Conservation (phyloP, 2,797 vertebrate genomes). For the Moxostoma hubbsi region DNA sequence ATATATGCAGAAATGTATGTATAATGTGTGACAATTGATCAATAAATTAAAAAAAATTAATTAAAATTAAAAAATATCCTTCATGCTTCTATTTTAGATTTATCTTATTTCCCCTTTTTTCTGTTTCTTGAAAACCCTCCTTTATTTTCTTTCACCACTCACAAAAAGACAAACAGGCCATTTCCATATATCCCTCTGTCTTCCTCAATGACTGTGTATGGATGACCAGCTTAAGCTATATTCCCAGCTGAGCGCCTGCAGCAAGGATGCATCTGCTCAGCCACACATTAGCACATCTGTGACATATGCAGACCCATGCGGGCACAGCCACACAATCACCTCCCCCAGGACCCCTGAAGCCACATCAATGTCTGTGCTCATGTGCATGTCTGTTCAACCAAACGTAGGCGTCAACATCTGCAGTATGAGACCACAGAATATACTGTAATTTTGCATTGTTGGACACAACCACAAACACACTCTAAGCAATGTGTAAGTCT, state of each 20-base stretch:
- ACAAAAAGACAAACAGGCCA: neutral
- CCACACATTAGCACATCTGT: constrained; percentile 64
- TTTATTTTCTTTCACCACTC: neutral
- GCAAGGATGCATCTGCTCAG: constrained; percentile 53
- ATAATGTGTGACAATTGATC: too few relatives aligned
- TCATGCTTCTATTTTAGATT: neutral
- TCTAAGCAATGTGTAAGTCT: neutral
- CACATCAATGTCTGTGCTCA: neutral
- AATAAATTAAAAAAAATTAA: too few relatives aligned
- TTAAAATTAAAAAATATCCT: too few relatives aligned
- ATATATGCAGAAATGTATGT: too few relatives aligned
- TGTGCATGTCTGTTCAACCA: neutral
- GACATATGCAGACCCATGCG: constrained; percentile 53
- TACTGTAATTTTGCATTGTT: too few relatives aligned
- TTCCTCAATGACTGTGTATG: constrained; percentile 26
- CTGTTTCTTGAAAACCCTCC: neutral
- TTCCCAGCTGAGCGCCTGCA: constrained; percentile 66
- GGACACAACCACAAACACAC: neutral
- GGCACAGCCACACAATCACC: constrained; percentile 5
- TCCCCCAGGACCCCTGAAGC: constrained; percentile 10
- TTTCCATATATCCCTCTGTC: neutral
- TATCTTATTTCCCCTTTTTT: neutral
- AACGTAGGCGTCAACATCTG: neutral
- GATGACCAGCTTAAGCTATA: constrained; percentile 74
- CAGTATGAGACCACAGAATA: neutral